phyloP scores from a whole-genome alignment of 2,888 invertebrate genomes.

The Drosophila rellima region DNA sequence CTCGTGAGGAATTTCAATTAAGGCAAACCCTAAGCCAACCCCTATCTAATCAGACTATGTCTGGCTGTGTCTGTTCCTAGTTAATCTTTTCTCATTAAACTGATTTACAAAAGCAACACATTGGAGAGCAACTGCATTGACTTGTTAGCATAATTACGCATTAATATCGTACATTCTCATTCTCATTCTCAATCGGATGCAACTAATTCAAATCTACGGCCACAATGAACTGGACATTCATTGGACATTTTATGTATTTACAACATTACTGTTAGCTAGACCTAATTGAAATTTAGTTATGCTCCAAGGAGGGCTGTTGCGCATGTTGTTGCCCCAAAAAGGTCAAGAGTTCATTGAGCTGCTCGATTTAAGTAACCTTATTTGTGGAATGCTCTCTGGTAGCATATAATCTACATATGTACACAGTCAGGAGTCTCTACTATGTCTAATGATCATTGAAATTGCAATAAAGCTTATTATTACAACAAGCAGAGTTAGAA shows the following conservation, averaged over 20 bases:
- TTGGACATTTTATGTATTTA: constrained; percentile 51
- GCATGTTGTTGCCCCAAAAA: constrained; percentile 3
- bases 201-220: constrained; percentile 68
- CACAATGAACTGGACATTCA: constrained; percentile 57
- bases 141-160: constrained; percentile 78
- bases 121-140: constrained; percentile 46
- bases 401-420: not conserved
- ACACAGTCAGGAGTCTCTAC: not conserved
- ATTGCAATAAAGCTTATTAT: constrained; percentile 36
- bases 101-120: constrained; percentile 64
- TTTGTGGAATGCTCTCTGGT: not conserved
- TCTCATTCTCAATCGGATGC: constrained; percentile 6
- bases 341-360: constrained; percentile 51
- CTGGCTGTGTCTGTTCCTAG: constrained; percentile 31
- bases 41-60: constrained; percentile 17
- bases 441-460: constrained; percentile 32
- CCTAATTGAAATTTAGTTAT: constrained; percentile 79
- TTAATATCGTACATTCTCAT: constrained; percentile 78
- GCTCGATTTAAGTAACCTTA: constrained; percentile 20
- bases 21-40: constrained; percentile 23
- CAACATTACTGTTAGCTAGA: constrained; percentile 9
- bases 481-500: not conserved
- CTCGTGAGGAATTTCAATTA: constrained; percentile 76
- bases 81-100: constrained; percentile 82
- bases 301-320: constrained; percentile 6